phyloP scores from a whole-genome alignment of 2,797 vertebrate genomes.

The Tachyglossus aculeatus region DNA sequence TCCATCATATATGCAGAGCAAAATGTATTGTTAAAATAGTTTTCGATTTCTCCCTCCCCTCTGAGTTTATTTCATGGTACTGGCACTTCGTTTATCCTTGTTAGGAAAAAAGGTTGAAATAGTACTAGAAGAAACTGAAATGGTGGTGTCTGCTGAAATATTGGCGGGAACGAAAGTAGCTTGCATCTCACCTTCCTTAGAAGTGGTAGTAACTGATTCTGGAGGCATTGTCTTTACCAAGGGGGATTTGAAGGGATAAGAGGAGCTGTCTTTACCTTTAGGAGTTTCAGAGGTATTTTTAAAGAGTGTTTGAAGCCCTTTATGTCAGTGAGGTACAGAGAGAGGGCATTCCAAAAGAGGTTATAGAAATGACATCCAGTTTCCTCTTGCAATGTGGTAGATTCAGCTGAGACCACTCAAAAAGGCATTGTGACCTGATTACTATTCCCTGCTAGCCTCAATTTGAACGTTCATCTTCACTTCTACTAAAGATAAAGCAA shows the following conservation, averaged over 20 bases:
- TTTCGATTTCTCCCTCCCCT: no score
- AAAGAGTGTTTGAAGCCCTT: conserved; percentile 33
- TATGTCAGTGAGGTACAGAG: background rate
- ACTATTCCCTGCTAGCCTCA: background rate
- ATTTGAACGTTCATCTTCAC: background rate
- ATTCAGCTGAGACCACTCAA: background rate
- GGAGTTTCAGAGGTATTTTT: conserved; percentile 24
- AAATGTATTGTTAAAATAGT: no score
- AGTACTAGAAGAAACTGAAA: background rate
- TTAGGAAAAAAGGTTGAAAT: background rate
- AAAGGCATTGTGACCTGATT: background rate
- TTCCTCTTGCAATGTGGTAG: background rate
- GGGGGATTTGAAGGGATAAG: background rate
- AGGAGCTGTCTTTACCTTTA: conserved; percentile 22
- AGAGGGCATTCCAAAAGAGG: background rate
- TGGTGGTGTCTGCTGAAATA: background rate
- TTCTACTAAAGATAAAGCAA: background rate
- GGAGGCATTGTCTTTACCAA: background rate
- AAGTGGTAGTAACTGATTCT: background rate
- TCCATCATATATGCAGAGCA: no score
- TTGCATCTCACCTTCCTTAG: background rate
- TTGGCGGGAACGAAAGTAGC: background rate
- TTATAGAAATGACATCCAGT: conserved; percentile 9
- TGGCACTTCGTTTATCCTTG: no score
- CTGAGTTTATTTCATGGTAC: no score